phyloP scores from a whole-genome alignment of 2,797 vertebrate genomes.

The Cheracebus regulus region DNA sequence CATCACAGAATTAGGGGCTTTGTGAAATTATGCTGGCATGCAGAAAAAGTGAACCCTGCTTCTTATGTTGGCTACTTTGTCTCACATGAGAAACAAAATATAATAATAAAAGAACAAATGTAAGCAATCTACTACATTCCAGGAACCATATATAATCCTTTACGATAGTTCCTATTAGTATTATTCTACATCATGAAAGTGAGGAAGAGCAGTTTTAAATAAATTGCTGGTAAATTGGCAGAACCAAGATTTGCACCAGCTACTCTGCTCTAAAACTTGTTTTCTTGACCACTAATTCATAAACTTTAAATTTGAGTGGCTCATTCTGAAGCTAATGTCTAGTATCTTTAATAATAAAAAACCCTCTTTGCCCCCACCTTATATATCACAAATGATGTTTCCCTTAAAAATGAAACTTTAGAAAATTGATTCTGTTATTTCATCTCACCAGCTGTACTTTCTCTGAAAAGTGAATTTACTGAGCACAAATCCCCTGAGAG shows the following conservation, averaged over 20 bases:
- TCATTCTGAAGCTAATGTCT: neutral
- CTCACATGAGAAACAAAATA: neutral
- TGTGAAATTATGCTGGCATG: neutral
- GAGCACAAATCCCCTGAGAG: constrained; percentile 77
- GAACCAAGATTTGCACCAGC: neutral
- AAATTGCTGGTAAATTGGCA: neutral
- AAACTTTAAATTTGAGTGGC: neutral
- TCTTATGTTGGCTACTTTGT: neutral
- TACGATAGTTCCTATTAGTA: too few species aligned
- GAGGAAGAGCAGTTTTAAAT: neutral
- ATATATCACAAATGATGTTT: neutral
- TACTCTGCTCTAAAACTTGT: neutral
- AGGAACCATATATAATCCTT: neutral
- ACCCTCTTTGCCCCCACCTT: too few species aligned
- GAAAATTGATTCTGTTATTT: constrained; percentile 66
- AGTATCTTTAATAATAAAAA: neutral
- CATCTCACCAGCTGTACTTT: constrained; percentile 70
- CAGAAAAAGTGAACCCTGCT: neutral
- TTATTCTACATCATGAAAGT: neutral
- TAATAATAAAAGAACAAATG: neutral
- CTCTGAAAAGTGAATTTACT: constrained; percentile 80
- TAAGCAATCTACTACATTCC: neutral
- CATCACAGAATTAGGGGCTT: neutral
- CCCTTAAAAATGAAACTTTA: constrained; percentile 21
- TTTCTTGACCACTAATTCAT: neutral